These are phyloP conservation scores for Danio jaintianensis DNA, from an alignment of 2,797 vertebrate genomes.

Conservation along the genomic window DNA sequence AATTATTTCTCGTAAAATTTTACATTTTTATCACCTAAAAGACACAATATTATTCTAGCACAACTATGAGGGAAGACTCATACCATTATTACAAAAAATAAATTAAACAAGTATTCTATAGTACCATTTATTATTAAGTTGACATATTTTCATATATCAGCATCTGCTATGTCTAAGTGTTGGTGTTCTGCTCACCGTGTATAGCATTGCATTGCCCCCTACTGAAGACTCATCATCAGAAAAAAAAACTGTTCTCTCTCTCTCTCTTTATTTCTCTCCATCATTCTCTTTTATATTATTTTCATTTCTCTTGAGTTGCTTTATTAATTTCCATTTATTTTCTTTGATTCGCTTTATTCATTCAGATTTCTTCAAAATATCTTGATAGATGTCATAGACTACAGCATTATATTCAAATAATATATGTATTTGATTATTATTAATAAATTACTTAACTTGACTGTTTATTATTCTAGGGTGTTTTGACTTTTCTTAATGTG, in stretches of 20 bases:
- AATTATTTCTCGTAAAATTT: too few species aligned
- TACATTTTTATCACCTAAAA: too few species aligned
- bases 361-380: not conserved
- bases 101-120: not conserved
- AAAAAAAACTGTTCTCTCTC: not conserved
- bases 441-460: not conserved
- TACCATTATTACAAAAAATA: too few species aligned
- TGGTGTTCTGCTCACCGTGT: constrained; percentile 60
- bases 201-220: constrained; percentile 81
- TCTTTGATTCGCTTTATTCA: not conserved
- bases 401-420: not conserved
- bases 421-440: not conserved
- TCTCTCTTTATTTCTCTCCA: constrained; percentile 6
- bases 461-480: too few species aligned
- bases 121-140: not conserved
- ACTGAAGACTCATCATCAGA: constrained; percentile 68
- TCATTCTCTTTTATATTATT: not conserved
- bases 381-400: not conserved
- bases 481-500: too few species aligned
- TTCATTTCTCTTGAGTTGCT: not conserved
- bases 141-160: not conserved
- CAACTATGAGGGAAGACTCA: not conserved
- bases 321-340: not conserved
- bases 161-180: constrained; percentile 17
- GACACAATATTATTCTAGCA: not conserved